Base-by-base conservation (phyloP, 2,797 vertebrate species). In the Poeciliopsis gracilis region DNA sequence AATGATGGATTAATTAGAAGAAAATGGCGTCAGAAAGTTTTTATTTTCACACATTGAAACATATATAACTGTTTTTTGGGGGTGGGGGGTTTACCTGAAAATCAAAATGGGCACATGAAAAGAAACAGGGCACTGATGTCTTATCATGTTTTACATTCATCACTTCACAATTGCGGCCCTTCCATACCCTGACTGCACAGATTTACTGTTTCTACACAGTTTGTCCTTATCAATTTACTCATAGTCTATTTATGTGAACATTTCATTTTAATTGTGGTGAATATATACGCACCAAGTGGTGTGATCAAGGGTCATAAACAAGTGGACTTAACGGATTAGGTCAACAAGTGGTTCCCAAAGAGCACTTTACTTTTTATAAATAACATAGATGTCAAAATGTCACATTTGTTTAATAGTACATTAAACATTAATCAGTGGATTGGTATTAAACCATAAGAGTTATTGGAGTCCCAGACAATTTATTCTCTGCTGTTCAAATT, bases 101-200 rank as follows among this genome's bases (percentile, higher is more conserved):
- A 69, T 69, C 38, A 45, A 12, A 11, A 43, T 45, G 38, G 25
- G 12, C 23, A 15, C 3, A n/a, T 25, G 5, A 25, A 67, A 23
- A 67, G 10, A 67, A 85, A 36, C 46, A 77, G 16, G 43, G 18
- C 23, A 72, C 75, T 73, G n/a, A 38, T 49, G 73, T 72, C 38
- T 33, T 57, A 45, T 33, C 38, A 51, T 55, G 36, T 55, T 25
- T 77, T 53, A 73, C 61, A 81, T 75, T 51, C 73, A 38, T 46
- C 33, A 73, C 55, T 41, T 69, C 66, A 69, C 2, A 12, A 67
- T 41, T 41, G 36, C 2, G 20, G 10, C 5, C 33, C 36, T 41
- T 41, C 41, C 4, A 12, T 15, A 45, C 38, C 38, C 38, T 6
- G 28, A n/a, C 23, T 45, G 16, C 15, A 11, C 38, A 13, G 12